Evolutionary conservation across 2,888 invertebrate genomes (phyloP), one percentile per base, ranked within the genome.

Genomic region (Thecocarcelia acutangulata): DNA sequence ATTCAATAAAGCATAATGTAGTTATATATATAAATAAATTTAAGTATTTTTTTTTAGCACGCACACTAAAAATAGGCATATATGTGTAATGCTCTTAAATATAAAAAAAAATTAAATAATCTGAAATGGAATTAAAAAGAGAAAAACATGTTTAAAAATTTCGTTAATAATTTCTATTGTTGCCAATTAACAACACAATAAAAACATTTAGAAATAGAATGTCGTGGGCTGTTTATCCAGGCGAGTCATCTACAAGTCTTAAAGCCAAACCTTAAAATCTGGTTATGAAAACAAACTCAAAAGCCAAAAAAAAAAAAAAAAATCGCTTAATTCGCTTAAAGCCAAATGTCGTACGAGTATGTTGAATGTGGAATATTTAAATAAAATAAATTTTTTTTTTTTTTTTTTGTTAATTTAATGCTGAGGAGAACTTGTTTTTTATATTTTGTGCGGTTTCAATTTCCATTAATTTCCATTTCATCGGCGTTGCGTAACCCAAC

Each of bases 401-500:
- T 8, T 33, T 33, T 33, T 33, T 5, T 8, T 73, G 5, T 64
- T 37, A 48, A 48, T 44, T 50, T 37, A 37, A 76, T 13, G 11
- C 52, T 54, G 33, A 46, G 52, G 63, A 69, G 76, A 76, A 76
- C 76, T 69, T 69, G 76, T 76, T 76, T 75, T 33, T 19, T 46
- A 33, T 44, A 48, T 9, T 40, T 69, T 19, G 37, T 19, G 59
- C 21, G 50, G 75, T 76, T 76, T 76, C 68, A 54, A 54, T 76
- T 76, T 69, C 46, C 76, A 76, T 76, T 76, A 54, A 54, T 76
- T 76, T 69, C 46, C 76, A 76, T 76, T 76, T 76, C 61, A 63
- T 76, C 37, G 54, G 52, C 21, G 33, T 76, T 76, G 76, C 76
- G 61, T 76, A 76, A 76, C 54, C 52, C 68, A 68, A 13, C 28